Percentiles rank a stretch among this genome's conserved stretches.
These are phyloP conservation scores for Ligdia adustata DNA, from an alignment of 2,888 invertebrate species.

Conservation along the genomic window DNA sequence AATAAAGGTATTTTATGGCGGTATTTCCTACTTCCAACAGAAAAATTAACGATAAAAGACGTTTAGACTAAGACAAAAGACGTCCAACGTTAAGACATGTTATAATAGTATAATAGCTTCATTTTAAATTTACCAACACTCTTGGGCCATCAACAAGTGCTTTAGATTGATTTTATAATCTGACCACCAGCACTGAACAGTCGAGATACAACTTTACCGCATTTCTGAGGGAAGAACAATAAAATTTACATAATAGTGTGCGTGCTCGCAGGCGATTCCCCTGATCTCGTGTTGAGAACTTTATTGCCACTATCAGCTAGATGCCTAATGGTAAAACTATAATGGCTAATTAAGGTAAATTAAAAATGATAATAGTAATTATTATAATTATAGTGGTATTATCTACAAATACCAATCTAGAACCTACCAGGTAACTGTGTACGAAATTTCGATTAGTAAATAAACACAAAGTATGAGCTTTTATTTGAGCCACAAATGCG, in stretches of 20 bases:
- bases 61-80: too few species aligned
- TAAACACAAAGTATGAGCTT: too few species aligned
- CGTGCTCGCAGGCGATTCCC: constrained; percentile 16
- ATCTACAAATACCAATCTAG: too few species aligned
- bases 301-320: constrained; percentile 25
- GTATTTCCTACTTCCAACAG: too few species aligned
- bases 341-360: constrained; percentile 21
- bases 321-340: constrained; percentile 20
- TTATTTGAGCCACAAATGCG: too few species aligned
- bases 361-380: not conserved
- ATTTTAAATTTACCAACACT: constrained; percentile 3
- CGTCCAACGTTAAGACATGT: too few species aligned
- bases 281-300: constrained; percentile 29
- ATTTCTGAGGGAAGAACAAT: constrained; percentile 18
- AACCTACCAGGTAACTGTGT: too few species aligned
- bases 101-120: too few species aligned
- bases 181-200: constrained; percentile 14
- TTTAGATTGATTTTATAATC: constrained; percentile 10
- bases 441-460: too few species aligned
- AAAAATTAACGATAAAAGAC: too few species aligned
- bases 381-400: too few species aligned
- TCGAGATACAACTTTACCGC: constrained; percentile 7
- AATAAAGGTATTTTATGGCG: too few species aligned
- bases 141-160: constrained; percentile 7
- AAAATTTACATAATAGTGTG: constrained; percentile 27